Conservation (phyloP, 2,888 invertebrate species). For the Caenorhabditis japonica region DNA sequence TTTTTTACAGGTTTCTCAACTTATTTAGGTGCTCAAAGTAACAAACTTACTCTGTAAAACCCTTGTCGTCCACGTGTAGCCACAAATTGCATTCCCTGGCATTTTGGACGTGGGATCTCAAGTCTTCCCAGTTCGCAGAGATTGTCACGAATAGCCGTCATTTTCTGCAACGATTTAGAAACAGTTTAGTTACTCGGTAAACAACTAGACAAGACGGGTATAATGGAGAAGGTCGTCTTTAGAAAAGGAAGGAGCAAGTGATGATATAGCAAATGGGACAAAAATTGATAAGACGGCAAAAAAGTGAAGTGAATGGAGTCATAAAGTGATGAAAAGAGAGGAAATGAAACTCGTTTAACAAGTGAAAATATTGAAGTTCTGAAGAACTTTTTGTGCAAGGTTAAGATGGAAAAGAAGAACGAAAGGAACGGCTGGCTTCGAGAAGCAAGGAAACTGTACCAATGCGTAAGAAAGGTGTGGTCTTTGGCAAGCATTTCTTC, state of each 20-base stretch:
- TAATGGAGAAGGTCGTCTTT: constrained; percentile 1
- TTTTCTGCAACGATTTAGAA: too few relatives aligned
- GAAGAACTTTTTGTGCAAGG: too few relatives aligned
- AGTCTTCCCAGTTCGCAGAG: constrained; percentile 63
- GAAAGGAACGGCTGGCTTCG: background rate
- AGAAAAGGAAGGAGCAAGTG: constrained; percentile 3
- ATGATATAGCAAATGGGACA: constrained; percentile 18
- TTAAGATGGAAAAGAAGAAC: constrained; percentile 13
- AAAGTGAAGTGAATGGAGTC: constrained; percentile 12
- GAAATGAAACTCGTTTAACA: too few relatives aligned
- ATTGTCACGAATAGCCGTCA: constrained; percentile 62
- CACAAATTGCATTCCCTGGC: constrained; percentile 74
- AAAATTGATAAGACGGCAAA: constrained; percentile 4
- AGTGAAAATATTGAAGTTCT: too few relatives aligned
- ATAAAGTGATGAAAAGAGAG: constrained; percentile 15
- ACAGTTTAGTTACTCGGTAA: too few relatives aligned
- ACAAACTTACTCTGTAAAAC: constrained; percentile 74
- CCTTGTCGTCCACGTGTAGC: constrained; percentile 74
- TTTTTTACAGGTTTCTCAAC: background rate
- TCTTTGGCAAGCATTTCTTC: constrained; percentile 39
- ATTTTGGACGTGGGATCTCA: constrained; percentile 75
- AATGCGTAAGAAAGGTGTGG: constrained; percentile 46
- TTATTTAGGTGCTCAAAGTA: background rate
- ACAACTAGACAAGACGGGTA: constrained; percentile 11
- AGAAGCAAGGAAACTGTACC: constrained; percentile 7